Evolutionary conservation across 1,140 invertebrate genomes (phyloP).

Genomic region (Diprion similis): DNA sequence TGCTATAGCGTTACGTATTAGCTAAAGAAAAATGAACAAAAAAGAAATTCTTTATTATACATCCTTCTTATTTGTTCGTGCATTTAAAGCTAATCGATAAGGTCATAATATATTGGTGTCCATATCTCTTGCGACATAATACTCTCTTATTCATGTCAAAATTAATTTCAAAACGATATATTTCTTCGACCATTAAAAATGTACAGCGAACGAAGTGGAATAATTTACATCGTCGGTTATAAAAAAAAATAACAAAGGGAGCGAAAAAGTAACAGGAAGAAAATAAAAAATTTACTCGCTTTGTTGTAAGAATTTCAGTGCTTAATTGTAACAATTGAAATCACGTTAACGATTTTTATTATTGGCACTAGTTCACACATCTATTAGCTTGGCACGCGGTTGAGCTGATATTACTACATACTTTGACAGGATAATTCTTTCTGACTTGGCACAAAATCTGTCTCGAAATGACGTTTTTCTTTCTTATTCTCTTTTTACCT

Average conservation of each 20-base stretch:
- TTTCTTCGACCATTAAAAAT: no score
- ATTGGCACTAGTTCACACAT: background rate
- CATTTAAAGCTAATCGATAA: background rate
- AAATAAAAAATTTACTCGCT: no score
- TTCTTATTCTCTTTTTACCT: no score
- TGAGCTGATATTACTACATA: conserved; percentile 31
- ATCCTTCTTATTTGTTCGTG: background rate
- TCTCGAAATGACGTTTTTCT: background rate
- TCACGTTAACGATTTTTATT: background rate
- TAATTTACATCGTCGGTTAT: no score
- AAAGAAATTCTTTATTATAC: background rate
- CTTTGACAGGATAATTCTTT: conserved; percentile 39
- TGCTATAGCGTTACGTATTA: background rate
- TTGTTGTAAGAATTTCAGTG: no score
- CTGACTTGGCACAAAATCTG: conserved; percentile 28
- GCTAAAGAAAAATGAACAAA: background rate
- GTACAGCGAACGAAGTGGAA: no score
- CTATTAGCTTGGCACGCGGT: conserved; percentile 43
- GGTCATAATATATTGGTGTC: background rate
- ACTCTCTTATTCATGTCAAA: no score
- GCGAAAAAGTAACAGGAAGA: no score
- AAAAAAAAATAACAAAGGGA: no score
- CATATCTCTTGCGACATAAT: no score
- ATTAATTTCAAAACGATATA: no score
- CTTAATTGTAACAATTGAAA: no score